These are phyloP conservation scores for Sphaerophoria rueppellii DNA, from an alignment of 2,888 invertebrate genomes.

Conservation along the genomic window DNA sequence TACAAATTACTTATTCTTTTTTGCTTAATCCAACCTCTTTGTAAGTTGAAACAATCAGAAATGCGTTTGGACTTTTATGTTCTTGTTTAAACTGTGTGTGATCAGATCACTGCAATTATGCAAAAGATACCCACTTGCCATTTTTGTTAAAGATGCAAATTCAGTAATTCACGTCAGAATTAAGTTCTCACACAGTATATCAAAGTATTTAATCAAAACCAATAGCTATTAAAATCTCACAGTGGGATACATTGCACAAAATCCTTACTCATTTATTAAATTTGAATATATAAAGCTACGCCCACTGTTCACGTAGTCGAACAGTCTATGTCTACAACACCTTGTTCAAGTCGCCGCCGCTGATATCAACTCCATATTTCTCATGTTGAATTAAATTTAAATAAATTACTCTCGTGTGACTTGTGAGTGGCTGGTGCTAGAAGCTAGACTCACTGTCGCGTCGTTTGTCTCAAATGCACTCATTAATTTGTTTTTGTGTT, in stretches of 20 bases:
- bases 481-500: background rate
- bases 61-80: background rate
- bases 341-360: slow-evolving; percentile 5
- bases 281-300: too few relatives aligned
- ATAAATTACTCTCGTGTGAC: slow-evolving; percentile 7
- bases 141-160: slow-evolving; percentile 30
- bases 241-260: background rate
- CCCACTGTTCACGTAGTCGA: background rate
- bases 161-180: slow-evolving; percentile 9
- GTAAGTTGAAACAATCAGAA: slow-evolving; percentile 25
- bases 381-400: slow-evolving; percentile 23
- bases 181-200: background rate
- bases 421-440: background rate
- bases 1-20: slow-evolving; percentile 7
- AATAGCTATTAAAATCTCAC: background rate
- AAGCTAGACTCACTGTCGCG: slow-evolving; percentile 30
- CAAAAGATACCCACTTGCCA: slow-evolving; percentile 22
- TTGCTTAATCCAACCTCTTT: background rate
- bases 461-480: slow-evolving; percentile 20
- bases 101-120: slow-evolving; percentile 10
- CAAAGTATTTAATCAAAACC: slow-evolving; percentile 26
- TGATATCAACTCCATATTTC: slow-evolving; percentile 1
- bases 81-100: background rate
- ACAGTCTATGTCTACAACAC: background rate
- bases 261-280: too few relatives aligned